Conservation (phyloP, 2,113 vertebrate species). For the Cebus imitator region DNA sequence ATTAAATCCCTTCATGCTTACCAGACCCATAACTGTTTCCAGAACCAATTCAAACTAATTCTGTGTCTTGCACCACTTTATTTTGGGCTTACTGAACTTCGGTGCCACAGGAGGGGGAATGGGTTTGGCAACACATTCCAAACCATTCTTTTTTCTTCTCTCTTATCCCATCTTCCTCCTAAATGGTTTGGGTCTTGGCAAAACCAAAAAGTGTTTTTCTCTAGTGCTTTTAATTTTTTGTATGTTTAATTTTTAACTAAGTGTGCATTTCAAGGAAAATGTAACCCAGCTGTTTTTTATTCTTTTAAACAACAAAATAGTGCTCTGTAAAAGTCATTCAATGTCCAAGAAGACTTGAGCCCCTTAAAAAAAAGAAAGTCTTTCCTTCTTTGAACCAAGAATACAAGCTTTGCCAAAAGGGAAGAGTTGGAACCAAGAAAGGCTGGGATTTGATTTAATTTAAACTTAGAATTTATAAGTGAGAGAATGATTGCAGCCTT, state of each 20-base stretch:
- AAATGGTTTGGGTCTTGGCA: constrained; percentile 75
- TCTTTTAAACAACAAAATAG: constrained; percentile 70
- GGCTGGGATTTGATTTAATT: constrained; percentile 58
- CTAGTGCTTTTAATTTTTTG: constrained; percentile 64
- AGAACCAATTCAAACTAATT: constrained; percentile 58
- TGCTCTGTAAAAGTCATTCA: constrained; percentile 69
- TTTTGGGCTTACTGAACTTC: constrained; percentile 60
- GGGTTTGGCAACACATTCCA: constrained; percentile 58
- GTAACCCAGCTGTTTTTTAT: constrained; percentile 77
- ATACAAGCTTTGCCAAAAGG: constrained; percentile 52
- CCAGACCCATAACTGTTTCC: constrained; percentile 60
- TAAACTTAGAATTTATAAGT: constrained; percentile 62
- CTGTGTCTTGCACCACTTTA: constrained; percentile 47
- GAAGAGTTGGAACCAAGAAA: constrained; percentile 57
- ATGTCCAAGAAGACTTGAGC: constrained; percentile 71
- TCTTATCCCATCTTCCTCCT: constrained; percentile 50
- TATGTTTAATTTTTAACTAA: constrained; percentile 74
- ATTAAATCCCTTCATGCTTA: constrained; percentile 47
- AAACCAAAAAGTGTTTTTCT: constrained; percentile 75
- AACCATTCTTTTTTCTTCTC: constrained; percentile 48
- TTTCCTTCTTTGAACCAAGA: constrained; percentile 72
- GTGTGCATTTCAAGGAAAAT: constrained; percentile 77
- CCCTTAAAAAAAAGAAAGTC: not conserved
- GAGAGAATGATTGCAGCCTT: constrained; percentile 1
- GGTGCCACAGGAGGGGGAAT: constrained; percentile 27